Percentiles rank a stretch among this genome's conserved stretches.
phyloP scores from a whole-genome alignment of 2,888 invertebrate genomes.

The Branchellion lobata region DNA sequence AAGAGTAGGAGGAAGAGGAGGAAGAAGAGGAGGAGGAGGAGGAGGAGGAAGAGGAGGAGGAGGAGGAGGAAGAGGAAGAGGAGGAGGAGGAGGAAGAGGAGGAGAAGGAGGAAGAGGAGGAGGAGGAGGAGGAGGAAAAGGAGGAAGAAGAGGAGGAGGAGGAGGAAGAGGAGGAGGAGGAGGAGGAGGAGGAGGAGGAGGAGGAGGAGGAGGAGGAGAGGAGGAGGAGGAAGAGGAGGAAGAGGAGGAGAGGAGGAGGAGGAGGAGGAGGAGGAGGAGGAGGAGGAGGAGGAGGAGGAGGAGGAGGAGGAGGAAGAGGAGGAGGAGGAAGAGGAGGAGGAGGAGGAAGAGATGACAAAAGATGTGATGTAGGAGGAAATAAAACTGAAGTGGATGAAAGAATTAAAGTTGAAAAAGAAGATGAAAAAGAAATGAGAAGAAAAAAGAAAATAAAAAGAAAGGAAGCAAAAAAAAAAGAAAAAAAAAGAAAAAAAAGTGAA shows the following conservation, averaged over 20 bases:
- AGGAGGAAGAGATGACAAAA: too few species aligned
- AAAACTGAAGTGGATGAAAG: background rate
- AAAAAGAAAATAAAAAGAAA: background rate
- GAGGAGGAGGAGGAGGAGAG: background rate
- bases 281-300: too few species aligned
- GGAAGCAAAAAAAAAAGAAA: background rate
- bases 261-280: too few species aligned
- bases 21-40: background rate
- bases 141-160: background rate
- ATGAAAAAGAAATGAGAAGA: background rate
- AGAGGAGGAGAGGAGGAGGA: too few species aligned
- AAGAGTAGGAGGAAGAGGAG: too few species aligned
- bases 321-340: too few species aligned
- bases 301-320: too few species aligned
- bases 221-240: too few species aligned
- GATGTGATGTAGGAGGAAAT: background rate
- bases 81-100: background rate
- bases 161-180: background rate
- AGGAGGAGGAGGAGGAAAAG: background rate
- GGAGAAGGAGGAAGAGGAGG: background rate
- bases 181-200: background rate
- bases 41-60: background rate
- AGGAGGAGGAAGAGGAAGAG: background rate
- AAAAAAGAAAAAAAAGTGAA: background rate
- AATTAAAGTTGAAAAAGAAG: background rate